Percentiles rank a stretch among this genome's conserved stretches.
Conservation (phyloP, 2,797 vertebrate species). For the Percopsis omiscomaycus region DNA sequence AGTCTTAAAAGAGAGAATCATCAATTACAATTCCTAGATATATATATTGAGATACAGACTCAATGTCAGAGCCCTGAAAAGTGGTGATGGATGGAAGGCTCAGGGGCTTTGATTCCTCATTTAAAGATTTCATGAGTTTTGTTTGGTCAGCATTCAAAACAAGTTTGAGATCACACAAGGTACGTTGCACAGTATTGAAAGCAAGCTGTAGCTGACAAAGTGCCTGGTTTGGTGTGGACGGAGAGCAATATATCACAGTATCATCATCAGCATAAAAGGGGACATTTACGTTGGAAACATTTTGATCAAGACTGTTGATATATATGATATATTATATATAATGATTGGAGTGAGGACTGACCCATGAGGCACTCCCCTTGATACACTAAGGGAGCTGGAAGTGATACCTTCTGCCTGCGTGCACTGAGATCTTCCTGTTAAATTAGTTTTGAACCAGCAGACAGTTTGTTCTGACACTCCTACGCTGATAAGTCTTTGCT, state of each 20-base stretch:
- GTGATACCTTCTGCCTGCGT: neutral
- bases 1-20: neutral
- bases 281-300: neutral
- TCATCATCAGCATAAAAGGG: too few species aligned
- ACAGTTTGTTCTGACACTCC: too few species aligned
- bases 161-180: neutral
- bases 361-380: neutral
- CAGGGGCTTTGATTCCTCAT: too few species aligned
- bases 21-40: neutral
- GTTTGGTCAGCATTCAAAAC: neutral
- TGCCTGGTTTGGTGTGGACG: neutral
- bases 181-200: neutral
- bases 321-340: neutral
- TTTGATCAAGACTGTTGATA: neutral
- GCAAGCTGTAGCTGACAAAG: neutral
- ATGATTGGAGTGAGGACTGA: neutral
- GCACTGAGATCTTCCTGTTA: neutral
- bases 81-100: too few species aligned
- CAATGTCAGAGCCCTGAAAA: too few species aligned
- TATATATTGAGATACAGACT: too few species aligned
- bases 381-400: neutral
- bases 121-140: neutral
- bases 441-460: too few species aligned
- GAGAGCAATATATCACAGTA: neutral
- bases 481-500: neutral